Conservation (phyloP, 2,113 vertebrate genomes). For the Engystomops pustulosus region DNA sequence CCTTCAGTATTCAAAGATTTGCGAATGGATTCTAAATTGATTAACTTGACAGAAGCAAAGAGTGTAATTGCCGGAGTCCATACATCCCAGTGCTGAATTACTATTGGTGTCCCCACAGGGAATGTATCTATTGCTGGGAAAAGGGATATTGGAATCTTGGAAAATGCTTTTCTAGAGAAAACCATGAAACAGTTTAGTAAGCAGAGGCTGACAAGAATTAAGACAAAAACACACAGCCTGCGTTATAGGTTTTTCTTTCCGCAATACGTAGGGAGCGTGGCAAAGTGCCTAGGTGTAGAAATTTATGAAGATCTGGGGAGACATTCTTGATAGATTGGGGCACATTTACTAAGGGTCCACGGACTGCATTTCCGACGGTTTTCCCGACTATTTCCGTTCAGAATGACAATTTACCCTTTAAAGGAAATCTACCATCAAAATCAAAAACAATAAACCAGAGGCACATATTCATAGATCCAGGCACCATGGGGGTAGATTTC, state of each 20-base stretch:
- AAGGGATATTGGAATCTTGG: constrained; percentile 47
- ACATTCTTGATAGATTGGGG: too few species aligned
- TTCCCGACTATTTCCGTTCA: too few species aligned
- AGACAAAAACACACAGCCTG: neutral
- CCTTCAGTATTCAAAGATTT: constrained; percentile 28
- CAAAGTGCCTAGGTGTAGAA: neutral
- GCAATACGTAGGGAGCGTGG: neutral
- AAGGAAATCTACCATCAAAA: too few species aligned
- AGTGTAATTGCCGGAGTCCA: constrained; percentile 38
- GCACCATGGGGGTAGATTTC: too few species aligned
- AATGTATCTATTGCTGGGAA: constrained; percentile 34
- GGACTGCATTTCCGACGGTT: too few species aligned
- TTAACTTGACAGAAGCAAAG: constrained; percentile 37
- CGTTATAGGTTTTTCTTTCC: neutral
- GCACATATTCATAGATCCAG: too few species aligned
- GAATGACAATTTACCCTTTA: too few species aligned
- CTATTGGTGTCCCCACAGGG: constrained; percentile 20
- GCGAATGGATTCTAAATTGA: constrained; percentile 47
- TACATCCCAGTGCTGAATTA: constrained; percentile 6
- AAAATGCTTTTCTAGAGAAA: constrained; percentile 46
- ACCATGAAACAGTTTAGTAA: neutral
- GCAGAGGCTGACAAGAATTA: neutral
- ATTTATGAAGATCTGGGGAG: too few species aligned
- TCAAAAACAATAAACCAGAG: too few species aligned
- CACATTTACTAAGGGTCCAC: too few species aligned